Percentiles rank a stretch among this genome's conserved stretches.
Conservation (phyloP, 2,888 invertebrate genomes). For the Drosophila fungiperda region DNA sequence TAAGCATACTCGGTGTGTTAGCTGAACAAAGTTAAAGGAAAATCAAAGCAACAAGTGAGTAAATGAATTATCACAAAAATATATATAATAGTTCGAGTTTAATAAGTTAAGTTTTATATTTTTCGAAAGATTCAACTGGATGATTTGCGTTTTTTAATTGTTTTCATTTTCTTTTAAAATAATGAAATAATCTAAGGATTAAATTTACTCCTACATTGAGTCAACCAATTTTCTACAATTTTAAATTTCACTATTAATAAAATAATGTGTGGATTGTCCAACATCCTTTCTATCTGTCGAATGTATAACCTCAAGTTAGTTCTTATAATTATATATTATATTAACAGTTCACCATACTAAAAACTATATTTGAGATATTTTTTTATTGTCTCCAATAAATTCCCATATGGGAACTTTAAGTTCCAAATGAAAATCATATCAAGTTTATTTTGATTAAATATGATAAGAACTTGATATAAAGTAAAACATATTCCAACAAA, state of each 20-base stretch:
- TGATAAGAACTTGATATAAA: not conserved
- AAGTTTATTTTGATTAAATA: not conserved
- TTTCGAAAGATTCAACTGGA: not conserved
- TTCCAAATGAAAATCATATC: not conserved
- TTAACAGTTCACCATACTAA: not conserved
- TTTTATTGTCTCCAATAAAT: not conserved
- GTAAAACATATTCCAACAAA: not conserved
- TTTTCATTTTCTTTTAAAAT: not conserved
- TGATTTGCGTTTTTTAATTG: not conserved
- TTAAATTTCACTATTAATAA: not conserved
- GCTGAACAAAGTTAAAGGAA: not conserved
- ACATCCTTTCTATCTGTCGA: not conserved
- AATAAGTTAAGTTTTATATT: not conserved
- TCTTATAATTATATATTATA: not conserved
- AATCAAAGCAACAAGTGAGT: constrained; percentile 49
- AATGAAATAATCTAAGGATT: not conserved
- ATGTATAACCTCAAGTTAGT: not conserved
- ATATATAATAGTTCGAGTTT: not conserved
- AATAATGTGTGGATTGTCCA: not conserved
- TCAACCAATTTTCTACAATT: not conserved
- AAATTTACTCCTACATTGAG: not conserved
- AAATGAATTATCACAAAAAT: not conserved
- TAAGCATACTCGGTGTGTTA: constrained; percentile 34
- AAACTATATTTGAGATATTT: not conserved
- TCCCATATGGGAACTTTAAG: not conserved